Evolutionary conservation across 2,888 invertebrate species (phyloP).

Genomic region (Ditylenchus weischeri): DNA sequence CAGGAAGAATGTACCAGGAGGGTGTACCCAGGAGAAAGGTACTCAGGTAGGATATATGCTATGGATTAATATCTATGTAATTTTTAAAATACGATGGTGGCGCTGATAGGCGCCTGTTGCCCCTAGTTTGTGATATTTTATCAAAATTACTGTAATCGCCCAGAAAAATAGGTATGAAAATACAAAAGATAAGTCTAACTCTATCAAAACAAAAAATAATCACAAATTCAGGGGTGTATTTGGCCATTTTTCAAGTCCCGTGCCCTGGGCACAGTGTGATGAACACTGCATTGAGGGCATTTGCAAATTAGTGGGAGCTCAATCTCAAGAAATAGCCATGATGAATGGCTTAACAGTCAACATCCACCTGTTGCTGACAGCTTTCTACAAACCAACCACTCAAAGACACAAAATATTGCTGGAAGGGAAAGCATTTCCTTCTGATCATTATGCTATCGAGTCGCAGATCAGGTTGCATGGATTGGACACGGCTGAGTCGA

Average conservation of each 20-base stretch:
- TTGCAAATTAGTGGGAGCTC: conserved; percentile 61
- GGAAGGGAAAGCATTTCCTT: conserved; percentile 66
- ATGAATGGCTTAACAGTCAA: conserved; percentile 67
- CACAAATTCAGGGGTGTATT: conserved; percentile 54
- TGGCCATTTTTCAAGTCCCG: conserved; percentile 59
- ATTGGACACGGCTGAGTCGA: conserved; percentile 61
- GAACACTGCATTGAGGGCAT: conserved; percentile 59
- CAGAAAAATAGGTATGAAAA: no score
- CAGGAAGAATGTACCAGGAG: no score
- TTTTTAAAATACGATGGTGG: no score
- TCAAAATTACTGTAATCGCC: no score
- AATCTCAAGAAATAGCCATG: conserved; percentile 62
- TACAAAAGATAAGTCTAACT: no score
- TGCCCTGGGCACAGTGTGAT: conserved; percentile 62
- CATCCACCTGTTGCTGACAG: conserved; percentile 64
- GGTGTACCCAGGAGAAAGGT: no score
- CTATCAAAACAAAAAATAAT: background rate
- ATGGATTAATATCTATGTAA: no score
- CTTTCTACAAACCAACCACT: conserved; percentile 65
- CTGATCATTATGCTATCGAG: conserved; percentile 65
- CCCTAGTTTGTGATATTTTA: no score
- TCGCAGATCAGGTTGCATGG: conserved; percentile 64
- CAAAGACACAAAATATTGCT: conserved; percentile 64
- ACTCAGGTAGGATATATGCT: no score
- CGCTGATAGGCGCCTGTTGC: no score